phyloP scores from a whole-genome alignment of 1,140 invertebrate genomes.

The Trichoplusia ni region DNA sequence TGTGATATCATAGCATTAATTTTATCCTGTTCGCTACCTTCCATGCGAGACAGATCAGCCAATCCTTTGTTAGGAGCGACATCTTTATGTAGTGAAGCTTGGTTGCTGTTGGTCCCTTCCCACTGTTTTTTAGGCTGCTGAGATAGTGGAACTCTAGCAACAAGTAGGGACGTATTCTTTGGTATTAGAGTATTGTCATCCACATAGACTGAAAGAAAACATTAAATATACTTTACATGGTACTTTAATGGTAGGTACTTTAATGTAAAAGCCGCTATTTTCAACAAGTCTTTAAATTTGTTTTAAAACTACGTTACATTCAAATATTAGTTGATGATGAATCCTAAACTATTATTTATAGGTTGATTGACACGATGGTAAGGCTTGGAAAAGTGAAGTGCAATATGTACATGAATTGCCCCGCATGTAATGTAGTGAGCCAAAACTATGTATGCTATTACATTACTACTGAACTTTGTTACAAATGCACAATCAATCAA shows the following conservation, averaged over 20 bases:
- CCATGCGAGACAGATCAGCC: conserved; percentile 93
- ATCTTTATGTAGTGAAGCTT: conserved; percentile 70
- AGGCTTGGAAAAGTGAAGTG: too few species aligned
- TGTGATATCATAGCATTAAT: conserved; percentile 98
- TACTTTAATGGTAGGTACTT: too few species aligned
- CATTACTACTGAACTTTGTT: too few species aligned
- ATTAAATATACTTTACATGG: background rate
- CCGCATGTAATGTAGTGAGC: too few species aligned
- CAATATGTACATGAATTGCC: too few species aligned
- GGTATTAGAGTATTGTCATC: conserved; percentile 95
- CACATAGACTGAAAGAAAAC: conserved; percentile 89
- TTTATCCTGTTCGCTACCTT: conserved; percentile 97
- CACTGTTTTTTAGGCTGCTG: conserved; percentile 89
- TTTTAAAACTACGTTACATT: too few species aligned
- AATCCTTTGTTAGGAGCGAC: conserved; percentile 82
- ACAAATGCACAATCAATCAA: background rate
- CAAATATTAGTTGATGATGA: too few species aligned
- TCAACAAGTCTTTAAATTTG: too few species aligned
- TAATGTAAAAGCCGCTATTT: too few species aligned
- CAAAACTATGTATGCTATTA: too few species aligned
- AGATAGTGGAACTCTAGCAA: conserved; percentile 93
- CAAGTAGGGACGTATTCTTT: conserved; percentile 98
- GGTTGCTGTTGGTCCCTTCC: conserved; percentile 80
- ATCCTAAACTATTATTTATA: too few species aligned
- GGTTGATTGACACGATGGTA: too few species aligned